Conservation (phyloP, 2,888 invertebrate species). For the Cataglyphis albicans region DNA sequence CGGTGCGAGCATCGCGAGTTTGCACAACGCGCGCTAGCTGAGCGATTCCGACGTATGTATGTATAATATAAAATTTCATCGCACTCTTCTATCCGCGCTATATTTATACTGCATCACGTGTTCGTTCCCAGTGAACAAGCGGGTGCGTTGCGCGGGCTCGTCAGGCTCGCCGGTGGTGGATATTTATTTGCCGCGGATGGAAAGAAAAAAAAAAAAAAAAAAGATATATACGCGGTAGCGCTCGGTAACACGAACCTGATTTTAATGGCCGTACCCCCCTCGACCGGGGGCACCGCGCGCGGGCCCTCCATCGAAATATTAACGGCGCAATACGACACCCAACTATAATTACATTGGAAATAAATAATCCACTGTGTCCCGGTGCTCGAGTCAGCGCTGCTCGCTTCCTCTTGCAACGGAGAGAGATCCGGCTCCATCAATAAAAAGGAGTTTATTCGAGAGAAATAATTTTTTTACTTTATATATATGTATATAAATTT, state of each 20-base stretch:
- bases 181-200: constrained; percentile 78
- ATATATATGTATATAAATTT: not conserved
- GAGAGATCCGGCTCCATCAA: not conserved
- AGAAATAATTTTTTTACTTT: not conserved
- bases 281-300: constrained; percentile 62
- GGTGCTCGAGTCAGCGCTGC: constrained; percentile 48
- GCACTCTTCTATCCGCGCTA: constrained; percentile 65
- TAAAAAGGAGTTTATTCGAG: constrained; percentile 1
- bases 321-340: constrained; percentile 77
- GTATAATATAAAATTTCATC: constrained; percentile 74
- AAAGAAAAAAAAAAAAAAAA: constrained; percentile 66
- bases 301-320: constrained; percentile 76
- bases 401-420: constrained; percentile 31
- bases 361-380: constrained; percentile 63
- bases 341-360: constrained; percentile 74
- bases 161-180: constrained; percentile 62
- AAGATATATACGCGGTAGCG: constrained; percentile 61
- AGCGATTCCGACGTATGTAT: constrained; percentile 64
- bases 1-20: constrained; percentile 59
- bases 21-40: constrained; percentile 62
- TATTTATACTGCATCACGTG: constrained; percentile 75
- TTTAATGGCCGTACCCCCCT: constrained; percentile 80
- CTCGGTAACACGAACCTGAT: constrained; percentile 82
- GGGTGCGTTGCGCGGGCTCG: constrained; percentile 45
- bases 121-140: constrained; percentile 75